These are phyloP conservation scores for Terrapene triunguis DNA, from an alignment of 2,113 vertebrate species.

Conservation along the genomic window DNA sequence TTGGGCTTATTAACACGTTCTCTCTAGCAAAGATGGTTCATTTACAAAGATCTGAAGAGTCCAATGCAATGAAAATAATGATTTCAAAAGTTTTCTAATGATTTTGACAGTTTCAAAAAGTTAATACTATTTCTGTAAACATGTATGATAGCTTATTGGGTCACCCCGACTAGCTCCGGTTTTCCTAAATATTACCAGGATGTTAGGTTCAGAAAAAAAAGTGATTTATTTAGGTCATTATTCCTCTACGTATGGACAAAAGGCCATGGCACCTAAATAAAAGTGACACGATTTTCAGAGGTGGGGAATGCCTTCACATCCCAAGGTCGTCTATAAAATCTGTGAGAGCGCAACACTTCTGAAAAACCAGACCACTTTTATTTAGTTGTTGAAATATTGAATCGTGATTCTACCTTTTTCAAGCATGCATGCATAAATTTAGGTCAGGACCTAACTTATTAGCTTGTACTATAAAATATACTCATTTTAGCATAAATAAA, in stretches of 20 bases:
- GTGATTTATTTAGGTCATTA: not conserved
- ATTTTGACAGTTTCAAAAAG: not conserved
- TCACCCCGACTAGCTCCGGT: not conserved
- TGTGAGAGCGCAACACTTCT: not conserved
- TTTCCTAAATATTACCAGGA: not conserved
- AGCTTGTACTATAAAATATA: not conserved
- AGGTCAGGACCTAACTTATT: fast-evolving
- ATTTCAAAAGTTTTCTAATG: not conserved
- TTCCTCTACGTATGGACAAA: not conserved
- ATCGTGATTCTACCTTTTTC: not conserved
- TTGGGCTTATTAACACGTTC: not conserved
- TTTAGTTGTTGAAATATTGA: not conserved
- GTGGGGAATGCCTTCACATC: not conserved
- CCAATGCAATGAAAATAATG: not conserved
- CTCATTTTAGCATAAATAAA: fast-evolving
- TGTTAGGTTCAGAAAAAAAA: not conserved
- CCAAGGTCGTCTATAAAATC: not conserved
- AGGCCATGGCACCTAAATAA: not conserved
- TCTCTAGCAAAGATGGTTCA: not conserved
- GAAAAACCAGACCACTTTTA: not conserved
- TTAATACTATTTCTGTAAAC: not conserved
- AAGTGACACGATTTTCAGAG: not conserved
- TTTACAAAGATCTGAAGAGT: not conserved
- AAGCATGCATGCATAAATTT: not conserved
- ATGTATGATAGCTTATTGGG: not conserved